Base-by-base conservation (phyloP, 2,888 invertebrate species). In the Lomographa bimaculata region DNA sequence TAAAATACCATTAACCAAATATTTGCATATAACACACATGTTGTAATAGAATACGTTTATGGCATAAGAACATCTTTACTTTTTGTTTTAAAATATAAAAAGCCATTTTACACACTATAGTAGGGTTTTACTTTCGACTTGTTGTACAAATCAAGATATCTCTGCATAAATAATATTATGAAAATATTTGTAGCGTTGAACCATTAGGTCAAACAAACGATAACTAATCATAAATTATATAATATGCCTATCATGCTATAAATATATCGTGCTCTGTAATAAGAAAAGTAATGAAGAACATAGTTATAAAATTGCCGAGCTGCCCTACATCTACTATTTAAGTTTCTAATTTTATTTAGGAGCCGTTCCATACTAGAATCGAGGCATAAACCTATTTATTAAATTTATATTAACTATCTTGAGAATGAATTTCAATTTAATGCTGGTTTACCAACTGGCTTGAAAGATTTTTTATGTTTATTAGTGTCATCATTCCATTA, bases 251-350 rank as follows among this genome's bases (percentile, higher is more conserved):
- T n/a, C n/a, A n/a, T n/a, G n/a, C n/a, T n/a, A n/a, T n/a, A n/a
- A n/a, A n/a, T n/a, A n/a, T n/a, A n/a, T n/a, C n/a, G n/a, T n/a
- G n/a, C n/a, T 53, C 46, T 55, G 46, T 46, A 54, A 61, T 59
- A 64, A 57, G 57, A 57, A 55, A 60, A 34, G 45, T 62, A 60
- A 51, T 55, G 49, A 48, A 54, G 43, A 54, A 56, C n/a, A 43
- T 46, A 46, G 60, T 59, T 33, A 38, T 46, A 52, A 52, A 43
- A 41, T 66, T 58, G 47, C 50, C 60, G 42, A 60, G 55, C 50
- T 55, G 70, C 47, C 57, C 67, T 60, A 72, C 56, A 71, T 71
- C 62, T 40, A 55, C 54, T 59, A 66, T 66, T 64, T 62, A 65
- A 66, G 65, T 65, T 71, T 67, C n/a, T 1, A 7, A 7, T 9